Evolutionary conservation across 2,113 vertebrate species (phyloP).

Genomic region (mouse (Mus musculus)): GRCm39 chr14:110338001-110338500

Average conservation of each 20-base stretch:
- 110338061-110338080: too few relatives aligned
- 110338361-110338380: background rate
- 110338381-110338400: conserved; percentile 35
- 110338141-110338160: background rate
- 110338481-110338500: conserved; percentile 42
- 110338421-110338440: conserved; percentile 28
- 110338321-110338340: background rate
- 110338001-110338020: too few relatives aligned
- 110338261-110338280: background rate
- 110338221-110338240: background rate
- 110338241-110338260: background rate
- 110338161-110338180: background rate
- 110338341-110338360: conserved; percentile 3
- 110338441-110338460: conserved; percentile 54
- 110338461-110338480: conserved; percentile 69
- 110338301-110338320: background rate
- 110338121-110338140: background rate
- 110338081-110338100: background rate
- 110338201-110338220: background rate
- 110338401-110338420: conserved; percentile 13
- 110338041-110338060: too few relatives aligned
- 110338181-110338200: background rate
- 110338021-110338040: too few relatives aligned
- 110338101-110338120: background rate
- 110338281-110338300: background rate